These are phyloP conservation scores for Phalacrocorax carbo DNA, from an alignment of 2,113 vertebrate species.

Conservation along the genomic window DNA sequence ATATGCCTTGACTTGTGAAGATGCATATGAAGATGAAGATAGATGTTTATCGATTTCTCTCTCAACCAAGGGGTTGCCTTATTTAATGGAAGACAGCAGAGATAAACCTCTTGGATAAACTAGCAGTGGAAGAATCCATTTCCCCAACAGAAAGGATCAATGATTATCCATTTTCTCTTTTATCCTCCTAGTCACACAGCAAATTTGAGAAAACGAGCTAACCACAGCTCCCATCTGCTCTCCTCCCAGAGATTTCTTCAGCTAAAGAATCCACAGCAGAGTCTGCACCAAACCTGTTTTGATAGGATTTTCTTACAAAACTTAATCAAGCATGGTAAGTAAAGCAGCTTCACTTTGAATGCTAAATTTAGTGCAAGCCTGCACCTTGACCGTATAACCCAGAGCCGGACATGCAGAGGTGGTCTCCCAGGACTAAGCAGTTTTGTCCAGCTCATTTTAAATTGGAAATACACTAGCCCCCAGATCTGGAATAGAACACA, in stretches of 20 bases:
- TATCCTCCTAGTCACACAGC: not conserved
- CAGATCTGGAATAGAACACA: not conserved
- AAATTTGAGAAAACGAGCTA: not conserved
- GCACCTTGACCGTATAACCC: not conserved
- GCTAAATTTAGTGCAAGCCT: not conserved
- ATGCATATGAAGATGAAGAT: not conserved
- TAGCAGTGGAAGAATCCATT: not conserved
- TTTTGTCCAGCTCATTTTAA: not conserved
- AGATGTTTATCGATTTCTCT: not conserved
- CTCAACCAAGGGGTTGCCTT: not conserved
- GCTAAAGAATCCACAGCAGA: not conserved
- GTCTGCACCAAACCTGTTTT: not conserved
- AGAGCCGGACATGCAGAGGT: not conserved
- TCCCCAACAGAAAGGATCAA: not conserved
- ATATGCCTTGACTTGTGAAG: not conserved
- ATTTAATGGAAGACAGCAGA: conserved; percentile 12
- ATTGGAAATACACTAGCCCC: rapidly evolving
- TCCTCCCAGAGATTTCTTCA: not conserved
- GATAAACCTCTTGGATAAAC: not conserved
- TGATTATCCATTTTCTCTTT: conserved; percentile 26
- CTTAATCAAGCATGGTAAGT: not conserved
- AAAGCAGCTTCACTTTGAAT: not conserved
- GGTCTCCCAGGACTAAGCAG: not conserved
- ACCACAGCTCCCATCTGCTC: not conserved
- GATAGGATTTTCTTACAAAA: not conserved